Conservation (phyloP, 2,888 invertebrate species). For the Dichetophora obliterata region DNA sequence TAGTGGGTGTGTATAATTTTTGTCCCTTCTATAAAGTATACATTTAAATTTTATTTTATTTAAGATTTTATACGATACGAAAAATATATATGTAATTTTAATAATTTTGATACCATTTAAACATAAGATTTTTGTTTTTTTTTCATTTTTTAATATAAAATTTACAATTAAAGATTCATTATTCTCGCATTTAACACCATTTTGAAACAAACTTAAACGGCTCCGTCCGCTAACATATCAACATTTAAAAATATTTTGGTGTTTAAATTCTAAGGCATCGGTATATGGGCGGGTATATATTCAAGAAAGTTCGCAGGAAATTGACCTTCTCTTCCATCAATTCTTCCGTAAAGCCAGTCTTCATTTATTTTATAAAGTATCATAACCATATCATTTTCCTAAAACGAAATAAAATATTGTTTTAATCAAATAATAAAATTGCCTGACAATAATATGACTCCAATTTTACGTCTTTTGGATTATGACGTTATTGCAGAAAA, state of each 20-base stretch:
- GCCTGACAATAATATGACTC: no score
- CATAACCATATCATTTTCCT: conserved; percentile 76
- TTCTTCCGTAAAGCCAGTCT: conserved; percentile 85
- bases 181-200: conserved; percentile 1
- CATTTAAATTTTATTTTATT: background rate
- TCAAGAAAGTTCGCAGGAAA: conserved; percentile 85
- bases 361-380: conserved; percentile 79
- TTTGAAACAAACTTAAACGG: background rate
- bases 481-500: no score
- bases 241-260: conserved; percentile 37
- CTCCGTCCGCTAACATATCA: background rate
- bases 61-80: background rate
- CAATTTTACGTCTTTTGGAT: no score
- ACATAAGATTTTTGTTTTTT: conserved; percentile 8
- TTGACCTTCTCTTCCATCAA: conserved; percentile 77
- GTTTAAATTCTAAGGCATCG: conserved; percentile 57
- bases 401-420: conserved; percentile 35
- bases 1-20: no score
- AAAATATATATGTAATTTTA: conserved; percentile 17
- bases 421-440: no score
- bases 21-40: background rate
- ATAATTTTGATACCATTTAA: conserved; percentile 6
- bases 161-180: conserved; percentile 13
- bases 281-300: conserved; percentile 71
- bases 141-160: background rate